Evolutionary conservation across 1,140 invertebrate genomes (phyloP).

Genomic region (Heliconius hermathena): DNA sequence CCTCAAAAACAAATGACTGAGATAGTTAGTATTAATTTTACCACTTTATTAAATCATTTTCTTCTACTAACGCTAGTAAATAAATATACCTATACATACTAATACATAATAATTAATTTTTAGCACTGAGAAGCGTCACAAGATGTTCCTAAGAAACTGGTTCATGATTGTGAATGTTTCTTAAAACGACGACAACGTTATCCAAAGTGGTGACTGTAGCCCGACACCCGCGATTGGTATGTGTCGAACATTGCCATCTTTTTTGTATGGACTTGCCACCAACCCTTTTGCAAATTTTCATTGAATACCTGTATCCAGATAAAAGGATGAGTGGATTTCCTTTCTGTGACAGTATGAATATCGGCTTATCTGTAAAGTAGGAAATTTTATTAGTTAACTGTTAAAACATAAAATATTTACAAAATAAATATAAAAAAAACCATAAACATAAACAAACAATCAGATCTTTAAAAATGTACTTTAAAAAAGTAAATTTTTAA

Average conservation of each 20-base stretch:
- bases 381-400: neutral
- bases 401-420: too few species aligned
- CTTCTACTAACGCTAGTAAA: too few species aligned
- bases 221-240: slow-evolving; percentile 46
- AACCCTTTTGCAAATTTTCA: slow-evolving; percentile 38
- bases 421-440: too few species aligned
- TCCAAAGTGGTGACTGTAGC: slow-evolving; percentile 47
- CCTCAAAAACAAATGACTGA: too few species aligned
- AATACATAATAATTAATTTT: too few species aligned
- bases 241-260: slow-evolving; percentile 56
- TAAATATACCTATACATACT: too few species aligned
- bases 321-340: slow-evolving; percentile 48
- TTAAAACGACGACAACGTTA: slow-evolving; percentile 41
- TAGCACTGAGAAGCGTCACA: too few species aligned
- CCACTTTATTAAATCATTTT: too few species aligned
- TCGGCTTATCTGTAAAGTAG: slow-evolving; percentile 29
- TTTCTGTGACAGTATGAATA: slow-evolving; percentile 43
- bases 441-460: too few species aligned
- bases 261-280: slow-evolving; percentile 21
- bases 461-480: too few species aligned
- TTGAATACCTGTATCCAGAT: slow-evolving; percentile 46
- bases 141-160: slow-evolving; percentile 19
- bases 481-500: too few species aligned
- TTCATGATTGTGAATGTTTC: slow-evolving; percentile 48
- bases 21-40: too few species aligned